Evolutionary conservation across 2,888 invertebrate species (phyloP), one percentile per base, ranked within the genome.

Genomic region (Phortica okadai): DNA sequence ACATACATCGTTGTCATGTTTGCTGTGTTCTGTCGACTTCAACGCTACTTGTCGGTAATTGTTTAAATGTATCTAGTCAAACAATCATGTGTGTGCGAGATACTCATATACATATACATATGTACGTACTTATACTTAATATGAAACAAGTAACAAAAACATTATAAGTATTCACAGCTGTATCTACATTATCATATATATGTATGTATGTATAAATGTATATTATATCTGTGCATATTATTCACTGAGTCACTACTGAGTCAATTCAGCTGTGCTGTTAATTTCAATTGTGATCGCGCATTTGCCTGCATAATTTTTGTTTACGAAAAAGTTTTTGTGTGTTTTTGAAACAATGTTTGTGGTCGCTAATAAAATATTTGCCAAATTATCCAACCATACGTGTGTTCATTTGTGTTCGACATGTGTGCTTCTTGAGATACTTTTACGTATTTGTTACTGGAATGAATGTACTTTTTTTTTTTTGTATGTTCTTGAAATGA

Each of bases 301-400:
- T 50, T 50, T 8, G 50, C 50, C 62, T 62, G 62, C 62, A 62
- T 62, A 62, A 62, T 16, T 62, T 33, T 62, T 62, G 62, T 62
- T 62, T 62, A 62, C 21, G n/a, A 25, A 62, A 50, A 50, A 50
- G 10, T 50, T 50, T 50, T 50, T 50, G 50, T 11, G 14, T 11
- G 10, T 50, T 50, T 50, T 50, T 50, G 50, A 50, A 50, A 50
- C 14, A 50, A 50, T 50, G 50, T 50, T 50, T 50, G 50, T 50
- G 8, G 50, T 6, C 50, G 50, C 50, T 50, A 50, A 50, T 50
- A 50, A 50, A 50, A 50, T 50, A 50, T 50, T 50, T 50, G 50
- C 50, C 33, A 33, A 33, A 33, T 33, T 33, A 33, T 33, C 4
- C 33, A 33, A 33, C 33, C 33, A 33, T 21, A 33, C 33, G 33